Conservation (phyloP, 2,888 invertebrate genomes). For the Polyommatus icarus region DNA sequence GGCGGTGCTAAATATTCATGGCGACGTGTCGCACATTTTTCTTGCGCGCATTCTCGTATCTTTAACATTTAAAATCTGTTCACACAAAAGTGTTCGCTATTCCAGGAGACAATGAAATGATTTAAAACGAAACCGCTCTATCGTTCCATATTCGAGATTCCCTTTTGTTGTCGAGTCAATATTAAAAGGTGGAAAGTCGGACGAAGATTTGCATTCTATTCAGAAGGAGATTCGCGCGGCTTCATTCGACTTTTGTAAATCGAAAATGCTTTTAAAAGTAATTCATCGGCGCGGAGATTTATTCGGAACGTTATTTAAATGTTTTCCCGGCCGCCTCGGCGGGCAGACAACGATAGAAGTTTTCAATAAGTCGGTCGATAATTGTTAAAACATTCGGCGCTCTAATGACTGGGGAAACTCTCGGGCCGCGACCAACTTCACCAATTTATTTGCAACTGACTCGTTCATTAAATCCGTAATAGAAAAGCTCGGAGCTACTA, state of each 20-base stretch:
- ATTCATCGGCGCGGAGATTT: neutral
- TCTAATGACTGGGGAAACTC: slow-evolving; percentile 17
- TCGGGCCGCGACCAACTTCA: slow-evolving; percentile 8
- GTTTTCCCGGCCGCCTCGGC: neutral
- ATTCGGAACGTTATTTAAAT: neutral
- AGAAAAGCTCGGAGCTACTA: slow-evolving; percentile 46
- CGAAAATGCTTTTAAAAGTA: slow-evolving; percentile 9
- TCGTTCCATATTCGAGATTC: slow-evolving; percentile 25
- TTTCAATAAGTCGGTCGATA: slow-evolving; percentile 5
- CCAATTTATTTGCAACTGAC: slow-evolving; percentile 36
- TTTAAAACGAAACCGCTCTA: slow-evolving; percentile 23
- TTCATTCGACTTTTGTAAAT: slow-evolving; percentile 4
- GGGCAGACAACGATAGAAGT: slow-evolving; percentile 10
- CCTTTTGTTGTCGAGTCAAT: slow-evolving; percentile 22
- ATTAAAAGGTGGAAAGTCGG: slow-evolving; percentile 15
- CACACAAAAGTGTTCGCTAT: slow-evolving; percentile 39
- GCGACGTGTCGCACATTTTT: slow-evolving; percentile 47
- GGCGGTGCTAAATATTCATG: slow-evolving; percentile 60
- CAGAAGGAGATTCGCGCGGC: neutral
- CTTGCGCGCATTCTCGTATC: slow-evolving; percentile 40
- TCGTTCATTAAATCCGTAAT: slow-evolving; percentile 42
- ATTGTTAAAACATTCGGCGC: slow-evolving; percentile 30
- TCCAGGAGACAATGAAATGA: slow-evolving; percentile 32
- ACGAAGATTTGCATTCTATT: slow-evolving; percentile 17
- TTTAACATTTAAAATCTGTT: slow-evolving; percentile 39